These are phyloP conservation scores for Crypturellus undulatus DNA, from an alignment of 2,113 vertebrate species.

Conservation along the genomic window DNA sequence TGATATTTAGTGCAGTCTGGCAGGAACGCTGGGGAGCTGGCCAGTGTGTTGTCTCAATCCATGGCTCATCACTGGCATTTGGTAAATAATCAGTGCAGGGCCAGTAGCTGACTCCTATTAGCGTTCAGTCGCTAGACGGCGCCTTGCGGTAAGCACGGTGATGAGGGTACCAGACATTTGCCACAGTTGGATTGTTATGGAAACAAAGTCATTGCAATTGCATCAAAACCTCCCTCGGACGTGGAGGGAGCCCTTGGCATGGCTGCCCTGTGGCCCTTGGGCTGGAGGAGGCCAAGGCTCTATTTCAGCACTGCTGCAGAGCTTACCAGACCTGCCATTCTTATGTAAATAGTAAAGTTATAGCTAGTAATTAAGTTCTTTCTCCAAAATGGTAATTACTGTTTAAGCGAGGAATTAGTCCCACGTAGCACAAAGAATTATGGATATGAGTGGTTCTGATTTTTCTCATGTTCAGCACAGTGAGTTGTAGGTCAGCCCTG, in stretches of 20 bases:
- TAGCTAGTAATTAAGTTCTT: slow-evolving; percentile 15
- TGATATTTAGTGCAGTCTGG: neutral
- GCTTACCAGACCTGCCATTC: neutral
- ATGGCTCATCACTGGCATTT: neutral
- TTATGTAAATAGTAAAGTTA: neutral
- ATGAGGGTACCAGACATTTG: neutral
- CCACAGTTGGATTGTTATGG: neutral
- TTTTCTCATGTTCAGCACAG: neutral
- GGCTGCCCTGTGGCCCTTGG: neutral
- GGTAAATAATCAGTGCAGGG: neutral
- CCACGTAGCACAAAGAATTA: neutral
- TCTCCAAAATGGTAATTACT: slow-evolving; percentile 4
- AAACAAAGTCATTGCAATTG: neutral
- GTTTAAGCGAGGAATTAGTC: slow-evolving; percentile 5
- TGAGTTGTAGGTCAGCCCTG: neutral
- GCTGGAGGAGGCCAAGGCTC: neutral
- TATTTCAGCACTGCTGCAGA: neutral
- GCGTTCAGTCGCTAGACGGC: neutral
- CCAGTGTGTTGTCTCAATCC: neutral
- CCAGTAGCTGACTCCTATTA: slow-evolving; percentile 25
- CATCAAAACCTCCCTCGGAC: neutral
- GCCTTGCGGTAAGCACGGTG: neutral
- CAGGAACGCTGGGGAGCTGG: neutral
- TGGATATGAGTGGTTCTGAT: neutral
- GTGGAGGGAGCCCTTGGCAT: neutral